Percentiles rank a stretch among this genome's conserved stretches.
Evolutionary conservation across 2,797 vertebrate genomes (phyloP).

Genomic region (Melanotaenia maccullochi): DNA sequence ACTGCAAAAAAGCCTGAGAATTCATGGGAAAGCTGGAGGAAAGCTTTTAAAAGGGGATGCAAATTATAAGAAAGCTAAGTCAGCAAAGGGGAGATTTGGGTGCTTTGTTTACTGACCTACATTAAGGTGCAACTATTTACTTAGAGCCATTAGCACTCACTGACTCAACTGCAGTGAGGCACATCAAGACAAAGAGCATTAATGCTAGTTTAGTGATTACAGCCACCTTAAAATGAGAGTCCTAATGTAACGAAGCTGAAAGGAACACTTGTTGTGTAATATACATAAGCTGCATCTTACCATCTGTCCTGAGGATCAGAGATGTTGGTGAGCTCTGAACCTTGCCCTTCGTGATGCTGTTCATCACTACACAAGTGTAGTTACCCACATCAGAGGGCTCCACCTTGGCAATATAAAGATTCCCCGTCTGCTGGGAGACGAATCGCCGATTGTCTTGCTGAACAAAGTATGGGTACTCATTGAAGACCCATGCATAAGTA

Average conservation of each 20-base stretch:
- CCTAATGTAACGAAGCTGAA: conserved; percentile 27
- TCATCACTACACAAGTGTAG: conserved; percentile 93
- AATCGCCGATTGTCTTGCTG: conserved; percentile 95
- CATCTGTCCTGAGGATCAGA: conserved; percentile 91
- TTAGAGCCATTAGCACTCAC: conserved; percentile 59
- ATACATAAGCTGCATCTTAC: conserved; percentile 74
- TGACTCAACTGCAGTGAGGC: conserved; percentile 56
- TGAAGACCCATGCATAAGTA: conserved; percentile 94
- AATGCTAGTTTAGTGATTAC: conserved; percentile 44
- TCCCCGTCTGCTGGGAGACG: conserved; percentile 94
- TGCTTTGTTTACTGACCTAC: conserved; percentile 75
- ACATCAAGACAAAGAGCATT: conserved; percentile 48
- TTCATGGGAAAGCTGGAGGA: conserved; percentile 64
- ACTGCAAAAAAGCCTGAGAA: conserved; percentile 43
- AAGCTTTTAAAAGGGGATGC: conserved; percentile 72
- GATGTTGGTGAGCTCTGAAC: conserved; percentile 92
- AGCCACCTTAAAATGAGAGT: conserved; percentile 44
- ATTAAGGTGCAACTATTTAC: conserved; percentile 66
- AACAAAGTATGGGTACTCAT: conserved; percentile 92
- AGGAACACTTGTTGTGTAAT: conserved; percentile 35
- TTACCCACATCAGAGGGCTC: conserved; percentile 93
- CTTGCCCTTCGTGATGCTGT: conserved; percentile 84
- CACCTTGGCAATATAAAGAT: conserved; percentile 96
- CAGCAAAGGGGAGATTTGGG: conserved; percentile 71
- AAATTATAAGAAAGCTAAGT: conserved; percentile 67